Percentiles rank a stretch among this genome's conserved stretches.
phyloP scores from a whole-genome alignment of 2,797 vertebrate species.

The Fistularia commersonii region DNA sequence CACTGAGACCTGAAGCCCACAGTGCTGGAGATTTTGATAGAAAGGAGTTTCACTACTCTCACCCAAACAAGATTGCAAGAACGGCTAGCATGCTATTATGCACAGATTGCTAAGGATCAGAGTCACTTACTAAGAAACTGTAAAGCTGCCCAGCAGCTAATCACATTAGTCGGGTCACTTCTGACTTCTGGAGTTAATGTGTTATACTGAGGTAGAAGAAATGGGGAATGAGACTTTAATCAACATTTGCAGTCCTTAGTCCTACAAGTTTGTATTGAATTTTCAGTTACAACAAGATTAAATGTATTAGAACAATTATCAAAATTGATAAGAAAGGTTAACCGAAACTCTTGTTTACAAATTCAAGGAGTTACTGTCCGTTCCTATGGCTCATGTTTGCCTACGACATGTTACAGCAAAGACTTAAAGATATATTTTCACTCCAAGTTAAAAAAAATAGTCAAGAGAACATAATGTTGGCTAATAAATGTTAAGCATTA shows the following conservation, averaged over 20 bases:
- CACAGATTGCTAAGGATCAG: constrained; percentile 31
- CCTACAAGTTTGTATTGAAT: too few species aligned
- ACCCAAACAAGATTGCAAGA: constrained; percentile 5
- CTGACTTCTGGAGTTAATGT: constrained; percentile 15
- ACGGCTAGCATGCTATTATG: constrained; percentile 4
- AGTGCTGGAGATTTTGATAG: constrained; percentile 14
- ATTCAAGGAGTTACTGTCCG: too few species aligned
- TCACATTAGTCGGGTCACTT: constrained; percentile 45
- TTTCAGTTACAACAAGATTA: too few species aligned
- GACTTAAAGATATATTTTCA: too few species aligned
- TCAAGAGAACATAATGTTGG: neutral
- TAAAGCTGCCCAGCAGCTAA: constrained; percentile 41
- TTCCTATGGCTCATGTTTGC: too few species aligned
- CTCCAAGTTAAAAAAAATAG: neutral
- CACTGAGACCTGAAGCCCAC: constrained; percentile 15
- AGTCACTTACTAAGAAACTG: constrained; percentile 36
- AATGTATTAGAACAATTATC: too few species aligned
- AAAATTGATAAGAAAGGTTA: too few species aligned
- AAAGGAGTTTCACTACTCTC: neutral
- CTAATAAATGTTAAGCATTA: too few species aligned
- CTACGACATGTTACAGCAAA: neutral
- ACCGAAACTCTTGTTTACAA: too few species aligned
- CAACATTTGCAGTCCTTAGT: too few species aligned
- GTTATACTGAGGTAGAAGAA: constrained; percentile 1
- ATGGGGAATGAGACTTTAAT: neutral